phyloP scores from a whole-genome alignment of 2,113 vertebrate genomes.

The Coracopsis vasa region DNA sequence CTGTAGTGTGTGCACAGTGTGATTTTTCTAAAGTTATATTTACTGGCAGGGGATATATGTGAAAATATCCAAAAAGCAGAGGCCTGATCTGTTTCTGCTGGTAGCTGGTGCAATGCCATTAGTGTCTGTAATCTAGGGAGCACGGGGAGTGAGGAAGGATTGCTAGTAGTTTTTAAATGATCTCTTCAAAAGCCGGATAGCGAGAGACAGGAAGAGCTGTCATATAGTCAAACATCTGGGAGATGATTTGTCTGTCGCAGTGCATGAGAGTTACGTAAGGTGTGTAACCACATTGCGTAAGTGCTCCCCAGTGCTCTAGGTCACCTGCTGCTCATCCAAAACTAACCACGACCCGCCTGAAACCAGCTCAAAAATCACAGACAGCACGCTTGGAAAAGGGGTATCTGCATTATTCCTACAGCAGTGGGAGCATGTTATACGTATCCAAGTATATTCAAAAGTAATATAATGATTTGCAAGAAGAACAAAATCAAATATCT shows the following conservation, averaged over 20 bases:
- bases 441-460: not conserved
- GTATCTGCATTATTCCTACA: not conserved
- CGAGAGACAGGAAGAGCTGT: not conserved
- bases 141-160: not conserved
- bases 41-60: not conserved
- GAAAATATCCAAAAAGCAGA: not conserved
- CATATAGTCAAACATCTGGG: not conserved
- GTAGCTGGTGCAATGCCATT: not conserved
- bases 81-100: not conserved
- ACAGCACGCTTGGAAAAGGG: not conserved
- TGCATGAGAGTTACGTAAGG: slow-evolving; percentile 14
- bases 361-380: not conserved
- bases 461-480: not conserved
- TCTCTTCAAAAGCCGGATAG: not conserved
- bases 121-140: not conserved
- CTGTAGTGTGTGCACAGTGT: not conserved
- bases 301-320: not conserved
- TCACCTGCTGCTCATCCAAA: slow-evolving; percentile 6
- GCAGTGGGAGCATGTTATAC: not conserved
- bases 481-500: not conserved
- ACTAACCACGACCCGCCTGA: not conserved
- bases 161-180: not conserved
- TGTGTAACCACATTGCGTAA: slow-evolving; percentile 43
- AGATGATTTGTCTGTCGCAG: slow-evolving; percentile 2
- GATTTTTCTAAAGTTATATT: not conserved